Conservation (phyloP, 2,113 vertebrate genomes). For the Hippocampus barbouri region DNA sequence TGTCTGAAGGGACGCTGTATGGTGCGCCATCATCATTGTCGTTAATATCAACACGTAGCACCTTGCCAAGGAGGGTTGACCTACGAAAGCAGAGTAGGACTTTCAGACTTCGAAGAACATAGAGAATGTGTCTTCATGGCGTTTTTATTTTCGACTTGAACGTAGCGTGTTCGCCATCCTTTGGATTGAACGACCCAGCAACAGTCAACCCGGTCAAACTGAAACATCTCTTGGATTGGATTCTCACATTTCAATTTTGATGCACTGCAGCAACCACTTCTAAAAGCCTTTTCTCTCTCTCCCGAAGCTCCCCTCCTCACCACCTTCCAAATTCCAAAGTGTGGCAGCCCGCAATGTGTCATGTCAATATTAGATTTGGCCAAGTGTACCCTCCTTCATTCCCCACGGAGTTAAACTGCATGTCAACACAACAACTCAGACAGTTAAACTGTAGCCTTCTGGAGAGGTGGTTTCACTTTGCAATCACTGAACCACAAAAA, state of each 20-base stretch:
- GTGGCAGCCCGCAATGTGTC: slow-evolving; percentile 39
- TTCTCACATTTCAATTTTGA: not conserved
- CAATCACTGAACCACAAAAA: not conserved
- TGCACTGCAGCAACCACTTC: not conserved
- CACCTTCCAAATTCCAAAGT: slow-evolving; percentile 31
- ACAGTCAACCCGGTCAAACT: not conserved
- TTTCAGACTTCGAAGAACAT: not conserved
- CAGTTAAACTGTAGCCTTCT: slow-evolving; percentile 10
- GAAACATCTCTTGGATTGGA: not conserved
- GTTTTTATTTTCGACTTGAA: not conserved
- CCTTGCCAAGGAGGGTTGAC: slow-evolving; percentile 77
- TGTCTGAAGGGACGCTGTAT: slow-evolving; percentile 76
- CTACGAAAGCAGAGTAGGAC: slow-evolving; percentile 37
- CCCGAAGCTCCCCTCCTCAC: not conserved
- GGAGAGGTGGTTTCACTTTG: slow-evolving; percentile 7
- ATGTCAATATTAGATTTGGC: slow-evolving; percentile 70
- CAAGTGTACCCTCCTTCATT: slow-evolving; percentile 22
- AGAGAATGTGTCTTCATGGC: not conserved
- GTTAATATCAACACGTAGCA: slow-evolving; percentile 71
- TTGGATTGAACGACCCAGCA: not conserved
- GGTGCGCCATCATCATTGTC: slow-evolving; percentile 66
- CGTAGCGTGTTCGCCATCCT: not conserved
- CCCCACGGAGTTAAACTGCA: slow-evolving; percentile 33
- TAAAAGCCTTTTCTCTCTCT: not conserved
- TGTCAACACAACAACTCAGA: slow-evolving; percentile 39